Conservation (phyloP, 2,113 vertebrate species). For the rabbit (Oryctolagus cuniculus) region mOryCun1.1 NC_091434.1:43134501-43135000, state of each 20-base stretch:
- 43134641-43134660: not conserved
- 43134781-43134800: not conserved
- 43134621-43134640: not conserved
- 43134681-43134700: not conserved
- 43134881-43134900: not conserved
- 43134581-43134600: slow-evolving; percentile 61
- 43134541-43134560: not conserved
- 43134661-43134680: not conserved
- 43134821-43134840: not conserved
- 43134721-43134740: not conserved
- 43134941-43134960: not conserved
- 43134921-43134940: not conserved
- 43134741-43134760: not conserved
- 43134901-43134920: not conserved
- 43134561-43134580: not conserved
- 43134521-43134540: slow-evolving; percentile 51
- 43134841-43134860: not conserved
- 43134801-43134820: not conserved
- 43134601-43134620: slow-evolving; percentile 69
- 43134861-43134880: not conserved
- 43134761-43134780: not conserved
- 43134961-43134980: not conserved
- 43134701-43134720: not conserved
- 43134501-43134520: not conserved
- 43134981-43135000: not conserved